phyloP scores from a whole-genome alignment of 2,797 vertebrate genomes.

The Alectoris magna region DNA sequence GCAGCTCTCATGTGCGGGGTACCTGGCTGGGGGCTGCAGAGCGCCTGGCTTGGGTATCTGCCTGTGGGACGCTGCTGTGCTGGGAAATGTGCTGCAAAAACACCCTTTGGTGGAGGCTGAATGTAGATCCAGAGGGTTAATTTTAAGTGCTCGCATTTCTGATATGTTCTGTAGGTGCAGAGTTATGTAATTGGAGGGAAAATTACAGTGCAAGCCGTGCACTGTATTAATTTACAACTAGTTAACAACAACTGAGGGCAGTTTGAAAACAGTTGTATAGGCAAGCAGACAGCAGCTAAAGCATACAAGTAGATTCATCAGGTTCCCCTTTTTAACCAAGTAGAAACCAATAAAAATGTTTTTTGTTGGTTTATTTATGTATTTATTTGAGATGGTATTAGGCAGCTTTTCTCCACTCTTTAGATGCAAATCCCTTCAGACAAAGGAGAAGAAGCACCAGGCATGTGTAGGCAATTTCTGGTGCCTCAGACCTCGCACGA shows the following conservation, averaged over 20 bases:
- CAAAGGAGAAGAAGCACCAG: not conserved
- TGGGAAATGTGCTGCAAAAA: not conserved
- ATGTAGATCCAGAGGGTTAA: not conserved
- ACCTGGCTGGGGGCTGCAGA: not conserved
- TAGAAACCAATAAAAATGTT: not conserved
- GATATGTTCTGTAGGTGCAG: not conserved
- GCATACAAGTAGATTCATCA: not conserved
- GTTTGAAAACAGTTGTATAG: not conserved
- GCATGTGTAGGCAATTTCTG: not conserved
- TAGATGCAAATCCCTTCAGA: not conserved
- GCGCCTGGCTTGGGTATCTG: accelerated
- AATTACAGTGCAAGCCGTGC: not conserved
- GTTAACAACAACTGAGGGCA: not conserved
- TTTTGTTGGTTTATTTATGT: not conserved
- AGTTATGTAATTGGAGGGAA: not conserved
- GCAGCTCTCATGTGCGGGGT: not conserved
- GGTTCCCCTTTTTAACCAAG: not conserved
- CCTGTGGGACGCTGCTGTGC: not conserved
- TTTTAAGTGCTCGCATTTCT: not conserved
- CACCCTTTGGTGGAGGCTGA: not conserved
- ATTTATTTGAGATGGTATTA: not conserved
- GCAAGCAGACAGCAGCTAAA: not conserved
- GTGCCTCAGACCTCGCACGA: not conserved
- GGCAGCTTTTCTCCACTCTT: not conserved
- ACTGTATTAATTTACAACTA: not conserved